Conservation (phyloP, 1,140 invertebrate species). For the Drosophila paulistorum region DNA sequence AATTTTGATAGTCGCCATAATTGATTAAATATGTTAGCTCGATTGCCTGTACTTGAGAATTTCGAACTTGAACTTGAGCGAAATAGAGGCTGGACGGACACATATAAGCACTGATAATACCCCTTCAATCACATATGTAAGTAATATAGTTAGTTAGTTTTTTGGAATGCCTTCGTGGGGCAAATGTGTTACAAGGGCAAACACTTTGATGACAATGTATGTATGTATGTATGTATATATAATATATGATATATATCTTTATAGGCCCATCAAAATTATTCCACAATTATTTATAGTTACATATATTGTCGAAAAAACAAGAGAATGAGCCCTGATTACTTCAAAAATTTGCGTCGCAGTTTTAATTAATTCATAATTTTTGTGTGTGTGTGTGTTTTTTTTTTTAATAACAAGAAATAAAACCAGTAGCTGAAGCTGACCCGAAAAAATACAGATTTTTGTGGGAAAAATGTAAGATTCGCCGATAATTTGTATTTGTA, state of each 20-base stretch:
- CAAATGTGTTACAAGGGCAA: slow-evolving; percentile 15
- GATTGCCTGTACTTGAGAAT: slow-evolving; percentile 38
- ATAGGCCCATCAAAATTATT: background rate
- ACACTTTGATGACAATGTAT: background rate
- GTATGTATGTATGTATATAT: background rate
- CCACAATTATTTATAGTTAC: slow-evolving; percentile 2
- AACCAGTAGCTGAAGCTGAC: slow-evolving; percentile 47
- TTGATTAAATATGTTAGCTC: slow-evolving; percentile 43
- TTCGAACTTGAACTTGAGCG: slow-evolving; percentile 57
- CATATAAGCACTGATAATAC: slow-evolving; percentile 47
- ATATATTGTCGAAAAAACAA: background rate
- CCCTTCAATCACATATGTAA: slow-evolving; percentile 8
- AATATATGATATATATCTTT: slow-evolving; percentile 8
- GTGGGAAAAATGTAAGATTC: slow-evolving; percentile 18
- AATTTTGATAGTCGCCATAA: slow-evolving; percentile 50
- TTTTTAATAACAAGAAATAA: slow-evolving; percentile 4
- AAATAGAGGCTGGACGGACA: slow-evolving; percentile 14
- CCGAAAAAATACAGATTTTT: slow-evolving; percentile 13
- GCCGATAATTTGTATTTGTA: background rate
- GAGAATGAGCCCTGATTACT: slow-evolving; percentile 20
- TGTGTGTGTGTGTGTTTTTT: too few relatives aligned
- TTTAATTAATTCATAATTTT: slow-evolving; percentile 22
- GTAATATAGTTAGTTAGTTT: slow-evolving; percentile 26
- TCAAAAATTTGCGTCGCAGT: slow-evolving; percentile 36
- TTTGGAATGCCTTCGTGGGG: slow-evolving; percentile 23